Percentiles rank a stretch among this genome's conserved stretches.
phyloP scores from a whole-genome alignment of 2,113 vertebrate species.

The Varanus salvator region DNA sequence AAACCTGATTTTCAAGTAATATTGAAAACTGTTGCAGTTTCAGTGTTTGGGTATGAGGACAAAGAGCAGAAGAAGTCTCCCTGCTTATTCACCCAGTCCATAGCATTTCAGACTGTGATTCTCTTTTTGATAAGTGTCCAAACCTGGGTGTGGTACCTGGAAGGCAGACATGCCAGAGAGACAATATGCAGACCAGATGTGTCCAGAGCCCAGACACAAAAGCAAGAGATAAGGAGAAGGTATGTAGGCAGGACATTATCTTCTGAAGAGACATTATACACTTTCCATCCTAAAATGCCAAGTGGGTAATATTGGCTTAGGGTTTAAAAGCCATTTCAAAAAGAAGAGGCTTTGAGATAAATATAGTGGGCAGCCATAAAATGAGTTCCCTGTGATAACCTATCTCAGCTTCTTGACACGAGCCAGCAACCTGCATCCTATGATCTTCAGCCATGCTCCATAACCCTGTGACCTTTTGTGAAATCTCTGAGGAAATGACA shows the following conservation, averaged over 20 bases:
- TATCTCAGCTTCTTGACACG: slow-evolving; percentile 23
- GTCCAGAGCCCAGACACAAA: slow-evolving; percentile 48
- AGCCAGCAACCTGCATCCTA: slow-evolving; percentile 24
- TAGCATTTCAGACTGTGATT: slow-evolving; percentile 13
- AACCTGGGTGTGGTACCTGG: slow-evolving; percentile 21
- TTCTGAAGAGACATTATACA: slow-evolving; percentile 46
- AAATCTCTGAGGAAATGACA: slow-evolving; percentile 27
- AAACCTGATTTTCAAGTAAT: background rate
- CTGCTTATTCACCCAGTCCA: slow-evolving; percentile 11
- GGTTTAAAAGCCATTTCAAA: slow-evolving; percentile 58
- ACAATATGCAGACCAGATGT: slow-evolving; percentile 53
- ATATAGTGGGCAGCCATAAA: background rate
- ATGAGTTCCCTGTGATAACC: slow-evolving; percentile 48
- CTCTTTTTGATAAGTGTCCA: slow-evolving; percentile 37
- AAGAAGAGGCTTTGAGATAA: slow-evolving; percentile 2
- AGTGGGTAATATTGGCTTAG: slow-evolving; percentile 26
- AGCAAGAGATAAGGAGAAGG: slow-evolving; percentile 53
- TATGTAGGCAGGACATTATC: slow-evolving; percentile 61
- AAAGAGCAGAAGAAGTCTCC: background rate
- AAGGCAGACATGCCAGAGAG: slow-evolving; percentile 44
- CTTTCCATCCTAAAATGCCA: slow-evolving; percentile 49
- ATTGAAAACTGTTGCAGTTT: background rate
- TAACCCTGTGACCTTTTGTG: background rate
- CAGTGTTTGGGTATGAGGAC: too few relatives aligned
- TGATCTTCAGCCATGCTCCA: slow-evolving; percentile 11